These are phyloP conservation scores for Rotaria socialis DNA, from an alignment of 2,888 invertebrate species.

Conservation along the genomic window DNA sequence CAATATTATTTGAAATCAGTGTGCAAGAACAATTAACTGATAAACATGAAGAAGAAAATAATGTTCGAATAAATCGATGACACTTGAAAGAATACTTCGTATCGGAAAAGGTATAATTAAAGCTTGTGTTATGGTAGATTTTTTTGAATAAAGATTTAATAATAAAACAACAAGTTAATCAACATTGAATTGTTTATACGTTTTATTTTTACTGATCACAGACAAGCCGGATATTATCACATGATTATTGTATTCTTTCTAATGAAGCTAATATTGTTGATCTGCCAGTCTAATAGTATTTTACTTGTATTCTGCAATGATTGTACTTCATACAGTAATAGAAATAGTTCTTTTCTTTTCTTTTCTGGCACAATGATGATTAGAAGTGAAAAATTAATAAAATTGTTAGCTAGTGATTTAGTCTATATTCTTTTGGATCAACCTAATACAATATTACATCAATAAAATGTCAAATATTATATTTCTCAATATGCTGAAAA, in stretches of 20 bases:
- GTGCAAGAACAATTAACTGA: not conserved
- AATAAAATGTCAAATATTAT: too few relatives aligned
- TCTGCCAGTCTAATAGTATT: not conserved
- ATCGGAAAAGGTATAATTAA: constrained; percentile 76
- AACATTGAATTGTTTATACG: constrained; percentile 71
- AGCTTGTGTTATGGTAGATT: constrained; percentile 93
- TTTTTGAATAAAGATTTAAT: constrained; percentile 71
- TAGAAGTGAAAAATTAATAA: too few relatives aligned
- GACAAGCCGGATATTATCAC: constrained; percentile 68
- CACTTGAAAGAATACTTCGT: constrained; percentile 81
- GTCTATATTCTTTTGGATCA: too few relatives aligned
- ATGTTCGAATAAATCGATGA: constrained; percentile 69
- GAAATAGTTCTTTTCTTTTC: too few relatives aligned
- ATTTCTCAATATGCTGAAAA: too few relatives aligned
- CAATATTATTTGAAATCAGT: not conserved
- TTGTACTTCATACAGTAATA: too few relatives aligned
- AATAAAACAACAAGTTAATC: constrained; percentile 71
- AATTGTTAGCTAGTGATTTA: too few relatives aligned
- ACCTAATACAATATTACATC: too few relatives aligned
- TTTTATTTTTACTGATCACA: too few relatives aligned
- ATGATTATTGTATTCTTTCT: constrained; percentile 73
- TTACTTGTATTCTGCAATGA: too few relatives aligned
- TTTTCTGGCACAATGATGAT: too few relatives aligned
- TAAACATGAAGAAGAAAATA: constrained; percentile 3
- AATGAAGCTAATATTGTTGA: not conserved